phyloP scores from a whole-genome alignment of 2,888 invertebrate genomes.

The Myathropa florea region DNA sequence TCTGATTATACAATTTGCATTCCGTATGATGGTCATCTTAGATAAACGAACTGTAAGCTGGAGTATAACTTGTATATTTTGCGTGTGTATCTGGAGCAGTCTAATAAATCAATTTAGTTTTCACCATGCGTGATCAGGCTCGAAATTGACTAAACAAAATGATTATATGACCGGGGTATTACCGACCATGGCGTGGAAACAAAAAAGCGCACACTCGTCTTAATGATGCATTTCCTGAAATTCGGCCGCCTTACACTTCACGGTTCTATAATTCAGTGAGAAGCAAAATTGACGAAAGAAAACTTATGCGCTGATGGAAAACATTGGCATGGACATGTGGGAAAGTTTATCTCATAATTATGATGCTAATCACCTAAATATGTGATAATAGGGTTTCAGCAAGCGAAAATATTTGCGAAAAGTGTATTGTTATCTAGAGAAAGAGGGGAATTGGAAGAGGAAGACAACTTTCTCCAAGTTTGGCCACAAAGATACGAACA shows the following conservation, averaged over 20 bases:
- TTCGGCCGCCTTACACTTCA: background rate
- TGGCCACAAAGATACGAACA: background rate
- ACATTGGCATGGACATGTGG: constrained; percentile 28
- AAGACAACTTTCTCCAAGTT: constrained; percentile 43
- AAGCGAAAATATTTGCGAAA: constrained; percentile 27
- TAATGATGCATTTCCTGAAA: background rate
- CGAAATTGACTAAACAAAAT: constrained; percentile 56
- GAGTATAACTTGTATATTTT: background rate
- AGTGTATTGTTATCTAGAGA: background rate
- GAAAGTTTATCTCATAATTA: constrained; percentile 52
- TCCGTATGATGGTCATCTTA: constrained; percentile 32
- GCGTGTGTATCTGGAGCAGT: constrained; percentile 33
- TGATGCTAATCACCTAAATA: constrained; percentile 38
- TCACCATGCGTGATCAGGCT: constrained; percentile 24
- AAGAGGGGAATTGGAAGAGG: background rate
- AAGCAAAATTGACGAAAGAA: background rate
- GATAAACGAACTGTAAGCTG: constrained; percentile 11
- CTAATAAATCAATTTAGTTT: constrained; percentile 56
- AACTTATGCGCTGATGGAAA: background rate
- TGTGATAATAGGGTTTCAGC: constrained; percentile 42
- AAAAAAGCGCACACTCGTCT: constrained; percentile 29
- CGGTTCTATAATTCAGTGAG: background rate
- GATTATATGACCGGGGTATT: constrained; percentile 55
- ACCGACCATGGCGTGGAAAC: constrained; percentile 3
- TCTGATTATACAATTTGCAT: constrained; percentile 67